Percentiles rank a stretch among this genome's conserved stretches.
These are phyloP conservation scores for Tubulanus polymorphus DNA, from an alignment of 2,888 invertebrate genomes.

Conservation along the genomic window DNA sequence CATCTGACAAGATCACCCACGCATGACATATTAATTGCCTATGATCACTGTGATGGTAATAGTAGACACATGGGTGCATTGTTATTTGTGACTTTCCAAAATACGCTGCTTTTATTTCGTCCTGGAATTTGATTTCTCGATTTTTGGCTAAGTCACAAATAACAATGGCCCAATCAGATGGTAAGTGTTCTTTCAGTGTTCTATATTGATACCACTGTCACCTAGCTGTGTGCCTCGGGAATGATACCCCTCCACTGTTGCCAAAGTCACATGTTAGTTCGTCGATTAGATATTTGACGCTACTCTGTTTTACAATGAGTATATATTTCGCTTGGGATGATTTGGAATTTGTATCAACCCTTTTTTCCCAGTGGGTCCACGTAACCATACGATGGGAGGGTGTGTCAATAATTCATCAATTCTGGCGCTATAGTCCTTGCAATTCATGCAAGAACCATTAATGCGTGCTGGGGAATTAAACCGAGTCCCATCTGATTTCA, in stretches of 20 bases:
- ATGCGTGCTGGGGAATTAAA: slow-evolving; percentile 17
- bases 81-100: slow-evolving; percentile 18
- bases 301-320: too few relatives aligned
- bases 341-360: neutral
- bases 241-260: too few relatives aligned
- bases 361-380: slow-evolving; percentile 17
- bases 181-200: slow-evolving; percentile 13
- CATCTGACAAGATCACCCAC: slow-evolving; percentile 19
- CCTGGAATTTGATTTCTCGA: slow-evolving; percentile 14
- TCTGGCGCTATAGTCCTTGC: slow-evolving; percentile 12
- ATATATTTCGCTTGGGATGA: too few relatives aligned
- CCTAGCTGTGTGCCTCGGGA: too few relatives aligned
- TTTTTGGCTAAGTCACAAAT: slow-evolving; percentile 61
- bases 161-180: slow-evolving; percentile 9
- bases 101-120: slow-evolving; percentile 18
- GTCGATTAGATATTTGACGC: too few relatives aligned
- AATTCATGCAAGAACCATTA: slow-evolving; percentile 17
- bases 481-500: slow-evolving; percentile 14
- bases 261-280: too few relatives aligned
- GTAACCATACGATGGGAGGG: slow-evolving; percentile 3
- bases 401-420: slow-evolving; percentile 11
- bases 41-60: slow-evolving; percentile 8
- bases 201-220: slow-evolving; percentile 21
- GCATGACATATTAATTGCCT: slow-evolving; percentile 10
- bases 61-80: slow-evolving; percentile 21